These are phyloP conservation scores for Eustalomyia histrio DNA, from an alignment of 2,888 invertebrate species.

Conservation along the genomic window DNA sequence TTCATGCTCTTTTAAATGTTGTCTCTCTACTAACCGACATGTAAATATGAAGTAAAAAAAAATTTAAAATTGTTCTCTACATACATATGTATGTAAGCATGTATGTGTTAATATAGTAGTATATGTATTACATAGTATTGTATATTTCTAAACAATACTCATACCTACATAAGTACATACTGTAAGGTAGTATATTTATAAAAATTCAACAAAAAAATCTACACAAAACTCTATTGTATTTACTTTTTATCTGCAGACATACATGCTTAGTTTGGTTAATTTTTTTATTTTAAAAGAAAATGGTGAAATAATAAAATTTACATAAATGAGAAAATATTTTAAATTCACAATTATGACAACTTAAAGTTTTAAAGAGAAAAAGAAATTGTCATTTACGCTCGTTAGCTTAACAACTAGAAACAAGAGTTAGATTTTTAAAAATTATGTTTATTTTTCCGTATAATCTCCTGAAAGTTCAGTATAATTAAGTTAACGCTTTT, in stretches of 20 bases:
- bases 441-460: too few species aligned
- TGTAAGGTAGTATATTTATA: too few species aligned
- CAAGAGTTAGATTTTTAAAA: too few species aligned
- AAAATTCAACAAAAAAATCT: not conserved
- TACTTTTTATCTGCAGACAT: slow-evolving; percentile 21
- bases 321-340: not conserved
- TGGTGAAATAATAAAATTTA: not conserved
- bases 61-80: slow-evolving; percentile 17
- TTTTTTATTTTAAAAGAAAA: slow-evolving; percentile 9
- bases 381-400: too few species aligned
- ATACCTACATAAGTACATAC: too few species aligned
- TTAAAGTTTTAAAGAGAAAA: not conserved
- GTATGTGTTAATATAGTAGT: too few species aligned
- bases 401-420: too few species aligned
- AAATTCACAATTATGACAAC: not conserved
- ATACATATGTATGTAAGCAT: not conserved
- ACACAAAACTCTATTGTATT: slow-evolving; percentile 39
- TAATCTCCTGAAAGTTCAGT: too few species aligned
- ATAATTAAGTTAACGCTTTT: too few species aligned
- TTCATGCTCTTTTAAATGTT: slow-evolving; percentile 60
- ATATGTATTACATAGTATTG: not conserved
- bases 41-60: slow-evolving; percentile 43
- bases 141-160: not conserved
- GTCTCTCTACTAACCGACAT: slow-evolving; percentile 45
- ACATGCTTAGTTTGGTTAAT: not conserved